phyloP scores from a whole-genome alignment of 1,140 invertebrate species.

The Aphaenogaster floridana region DNA sequence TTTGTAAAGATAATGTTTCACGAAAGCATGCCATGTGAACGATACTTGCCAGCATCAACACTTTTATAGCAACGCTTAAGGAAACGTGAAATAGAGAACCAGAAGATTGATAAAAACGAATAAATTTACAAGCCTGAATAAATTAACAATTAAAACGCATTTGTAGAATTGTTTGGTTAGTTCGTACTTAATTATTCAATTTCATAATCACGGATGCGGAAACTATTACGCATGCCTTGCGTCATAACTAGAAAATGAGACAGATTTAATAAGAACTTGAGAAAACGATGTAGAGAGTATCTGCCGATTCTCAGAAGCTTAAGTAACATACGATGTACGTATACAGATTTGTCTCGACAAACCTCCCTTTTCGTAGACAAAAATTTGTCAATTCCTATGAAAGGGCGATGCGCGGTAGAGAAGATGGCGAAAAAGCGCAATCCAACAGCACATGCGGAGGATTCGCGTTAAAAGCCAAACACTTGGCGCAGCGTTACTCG shows the following conservation, averaged over 20 bases:
- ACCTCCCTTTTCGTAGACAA: not conserved
- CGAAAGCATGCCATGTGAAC: not conserved
- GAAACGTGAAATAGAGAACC: too few relatives aligned
- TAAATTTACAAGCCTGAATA: not conserved
- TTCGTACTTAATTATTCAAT: slow-evolving; percentile 1
- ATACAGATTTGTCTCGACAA: not conserved
- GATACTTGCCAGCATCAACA: not conserved
- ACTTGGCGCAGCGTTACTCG: not conserved
- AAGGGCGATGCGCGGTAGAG: not conserved
- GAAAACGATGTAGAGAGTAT: not conserved
- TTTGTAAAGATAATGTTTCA: not conserved
- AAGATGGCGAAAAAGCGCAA: not conserved
- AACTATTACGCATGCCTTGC: not conserved
- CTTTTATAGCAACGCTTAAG: too few relatives aligned
- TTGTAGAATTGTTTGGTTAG: not conserved
- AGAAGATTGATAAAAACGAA: not conserved
- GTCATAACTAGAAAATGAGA: not conserved
- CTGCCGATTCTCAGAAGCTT: not conserved
- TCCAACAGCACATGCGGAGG: not conserved
- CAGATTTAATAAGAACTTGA: not conserved
- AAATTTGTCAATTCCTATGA: not conserved
- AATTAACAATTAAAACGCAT: not conserved
- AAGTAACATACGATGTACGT: not conserved
- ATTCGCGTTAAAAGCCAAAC: not conserved
- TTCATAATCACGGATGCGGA: not conserved